phyloP scores from a whole-genome alignment of 2,113 vertebrate genomes.

The Pluvianellus socialis region DNA sequence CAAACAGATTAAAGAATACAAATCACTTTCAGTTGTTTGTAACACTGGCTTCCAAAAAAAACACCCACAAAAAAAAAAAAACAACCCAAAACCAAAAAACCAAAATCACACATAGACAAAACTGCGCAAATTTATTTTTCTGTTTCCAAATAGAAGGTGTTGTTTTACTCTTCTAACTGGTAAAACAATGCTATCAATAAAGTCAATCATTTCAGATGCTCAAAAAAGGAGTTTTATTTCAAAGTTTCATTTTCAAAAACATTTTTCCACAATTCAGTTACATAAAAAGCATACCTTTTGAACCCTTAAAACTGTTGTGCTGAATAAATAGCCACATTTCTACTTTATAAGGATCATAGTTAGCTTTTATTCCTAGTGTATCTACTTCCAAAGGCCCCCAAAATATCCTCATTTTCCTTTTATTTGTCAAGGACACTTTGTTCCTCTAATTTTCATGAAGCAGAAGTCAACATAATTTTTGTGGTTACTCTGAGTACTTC shows the following conservation, averaged over 20 bases:
- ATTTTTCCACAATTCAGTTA: neutral
- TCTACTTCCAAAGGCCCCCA: conserved; percentile 3
- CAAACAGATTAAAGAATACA: conserved; percentile 3
- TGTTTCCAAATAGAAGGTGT: neutral
- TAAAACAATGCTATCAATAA: neutral
- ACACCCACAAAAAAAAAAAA: no score
- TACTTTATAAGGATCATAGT: conserved; percentile 2
- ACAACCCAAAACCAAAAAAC: no score
- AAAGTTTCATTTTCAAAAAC: neutral
- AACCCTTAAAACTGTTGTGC: conserved; percentile 54
- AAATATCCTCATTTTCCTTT: conserved; percentile 15
- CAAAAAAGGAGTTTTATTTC: neutral
- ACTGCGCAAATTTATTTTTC: conserved; percentile 12
- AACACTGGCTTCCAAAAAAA: neutral
- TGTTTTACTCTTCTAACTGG: neutral
- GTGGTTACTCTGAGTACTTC: neutral
- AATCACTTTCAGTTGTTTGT: neutral
- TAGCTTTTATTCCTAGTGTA: conserved; percentile 45
- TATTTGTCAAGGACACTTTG: neutral
- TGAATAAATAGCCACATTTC: conserved; percentile 40
- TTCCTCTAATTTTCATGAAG: neutral
- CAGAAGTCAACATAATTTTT: neutral
- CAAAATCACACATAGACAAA: neutral
- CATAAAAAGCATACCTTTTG: conserved; percentile 6
- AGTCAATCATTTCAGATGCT: neutral